Evolutionary conservation across 2,797 vertebrate species (phyloP), one percentile per base, ranked within the genome.

Genomic region (Peromyscus eremicus): DNA sequence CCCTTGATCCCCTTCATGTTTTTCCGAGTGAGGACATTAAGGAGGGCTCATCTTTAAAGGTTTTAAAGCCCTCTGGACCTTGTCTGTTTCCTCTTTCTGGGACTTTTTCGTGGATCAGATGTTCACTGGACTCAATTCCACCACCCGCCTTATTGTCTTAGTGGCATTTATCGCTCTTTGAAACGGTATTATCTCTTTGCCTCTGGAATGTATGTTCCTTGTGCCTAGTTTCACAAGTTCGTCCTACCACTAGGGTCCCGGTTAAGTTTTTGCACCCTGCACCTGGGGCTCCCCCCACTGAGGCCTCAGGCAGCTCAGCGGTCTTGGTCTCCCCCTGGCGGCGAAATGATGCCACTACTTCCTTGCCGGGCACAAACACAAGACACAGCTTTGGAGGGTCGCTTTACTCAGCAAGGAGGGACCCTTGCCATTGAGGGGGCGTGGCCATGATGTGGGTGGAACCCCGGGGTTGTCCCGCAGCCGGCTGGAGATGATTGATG

Each of bases 331-430:
- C 81, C 90, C 95, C 68, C 94, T 96, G 88, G 91, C 40, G 91
- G 82, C 87, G 29, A 49, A 11, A 29, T 7, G 32, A 17, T 43
- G 46, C 62, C 87, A 95, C 71, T 82, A 88, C 88, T 81, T 5
- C 73, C 68, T 37, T 5, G 43, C n/a, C 3, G 2, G 21, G 29
- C 73, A 19, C 84, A 91, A 93, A 97, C 68, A 70, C 29, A 46
- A 70, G n/a, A 76, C 92, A 29, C 13, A 0, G 29, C 70, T 1
- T 11, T 0, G 0, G 14, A 0, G 0, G 0, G 17, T 32, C 0
- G n/a, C 70, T 97, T 96, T 97, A 97, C 94, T 97, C 1, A 0
- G 0, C 43, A 25, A 70, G 12, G 46, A 52, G 46, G 77, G 21
- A 70, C 6, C 64, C 83, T 70, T n/a, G 49, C 1, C 0, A 25